Evolutionary conservation across 2,797 vertebrate genomes (phyloP), one percentile per base, ranked within the genome.

Genomic region (Chloroceryle amazona): DNA sequence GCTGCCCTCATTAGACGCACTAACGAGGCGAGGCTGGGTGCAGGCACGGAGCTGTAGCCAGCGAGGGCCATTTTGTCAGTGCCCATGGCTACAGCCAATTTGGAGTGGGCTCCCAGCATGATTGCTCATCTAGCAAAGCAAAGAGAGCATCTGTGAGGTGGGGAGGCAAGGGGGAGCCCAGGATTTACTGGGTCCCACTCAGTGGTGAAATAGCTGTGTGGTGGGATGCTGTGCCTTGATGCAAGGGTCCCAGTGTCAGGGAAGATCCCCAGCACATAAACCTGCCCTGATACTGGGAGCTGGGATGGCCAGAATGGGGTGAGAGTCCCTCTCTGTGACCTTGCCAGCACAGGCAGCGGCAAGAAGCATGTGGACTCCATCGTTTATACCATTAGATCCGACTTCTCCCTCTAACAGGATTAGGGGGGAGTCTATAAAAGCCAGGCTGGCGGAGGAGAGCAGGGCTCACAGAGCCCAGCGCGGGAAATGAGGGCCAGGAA

Each of bases 381-480:
- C 60, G 3, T 74, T 97, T 89, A 98, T 97, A 96, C 95, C 96
- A 97, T 98, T 97, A 98, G 81, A 14, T 70, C 51, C 37, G 25
- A 61, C 97, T 98, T 97, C 96, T 96, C 97, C 67, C 72, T 44
- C 54, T 98, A 98, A 98, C 92, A 26, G 20, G 93, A 98, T 98
- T 98, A 98, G 89, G 70, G 29, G 25, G 51, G 89, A 97, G 97
- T 96, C 97, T 94, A 98, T 97, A 93, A 98, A 97, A 96, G 92
- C 91, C 96, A 89, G 95, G 88, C 95, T 81, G 81, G 67, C 1
- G 19, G 82, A 66, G 54, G n/a, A 75, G 76, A 75, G 62, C 6
- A 0, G 52, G 71, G 67, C 33, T n/a, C 41, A 17, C 92, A 72
- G 89, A 62, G 96, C 95, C 84, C 52, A 90, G 93, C 44, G 74